Percentiles rank a stretch among this genome's conserved stretches.
Evolutionary conservation across 2,797 vertebrate species (phyloP).

Genomic region (Pseudochromis fuscus): DNA sequence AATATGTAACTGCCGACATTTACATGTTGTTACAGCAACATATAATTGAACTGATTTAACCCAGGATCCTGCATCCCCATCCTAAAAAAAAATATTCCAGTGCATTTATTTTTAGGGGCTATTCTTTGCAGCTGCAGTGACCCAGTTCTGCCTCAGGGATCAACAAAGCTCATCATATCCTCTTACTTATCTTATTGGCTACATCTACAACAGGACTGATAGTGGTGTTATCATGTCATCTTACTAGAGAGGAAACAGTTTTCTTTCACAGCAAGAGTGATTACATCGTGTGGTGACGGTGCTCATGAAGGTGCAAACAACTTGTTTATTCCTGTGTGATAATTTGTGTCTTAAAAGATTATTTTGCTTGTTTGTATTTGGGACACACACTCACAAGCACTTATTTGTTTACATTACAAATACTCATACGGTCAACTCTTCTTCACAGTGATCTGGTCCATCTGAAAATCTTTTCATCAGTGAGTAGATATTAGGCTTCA

Average conservation of each 20-base stretch:
- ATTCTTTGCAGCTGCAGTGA: constrained; percentile 33
- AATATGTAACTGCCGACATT: neutral
- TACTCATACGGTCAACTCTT: too few species aligned
- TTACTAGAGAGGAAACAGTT: constrained; percentile 5
- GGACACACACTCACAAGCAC: too few species aligned
- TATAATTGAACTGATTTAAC: neutral
- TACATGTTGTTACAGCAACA: neutral
- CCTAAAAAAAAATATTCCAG: neutral
- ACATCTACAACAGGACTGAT: constrained; percentile 19
- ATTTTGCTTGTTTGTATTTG: too few species aligned
- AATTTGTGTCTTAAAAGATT: neutral
- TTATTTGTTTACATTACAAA: too few species aligned
- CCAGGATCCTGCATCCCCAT: neutral
- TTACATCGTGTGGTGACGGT: neutral
- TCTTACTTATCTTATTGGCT: constrained; percentile 29
- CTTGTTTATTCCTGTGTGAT: neutral
- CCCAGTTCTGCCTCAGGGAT: constrained; percentile 59
- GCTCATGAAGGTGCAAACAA: neutral
- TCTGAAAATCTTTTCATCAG: too few species aligned
- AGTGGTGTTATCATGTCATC: constrained; percentile 14
- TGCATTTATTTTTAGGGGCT: constrained; percentile 28
- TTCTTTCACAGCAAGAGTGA: neutral
- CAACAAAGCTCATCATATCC: constrained; percentile 50
- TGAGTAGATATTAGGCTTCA: too few species aligned
- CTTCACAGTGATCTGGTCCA: too few species aligned